Evolutionary conservation across 2,888 invertebrate species (phyloP).

Genomic region (Labia minor): DNA sequence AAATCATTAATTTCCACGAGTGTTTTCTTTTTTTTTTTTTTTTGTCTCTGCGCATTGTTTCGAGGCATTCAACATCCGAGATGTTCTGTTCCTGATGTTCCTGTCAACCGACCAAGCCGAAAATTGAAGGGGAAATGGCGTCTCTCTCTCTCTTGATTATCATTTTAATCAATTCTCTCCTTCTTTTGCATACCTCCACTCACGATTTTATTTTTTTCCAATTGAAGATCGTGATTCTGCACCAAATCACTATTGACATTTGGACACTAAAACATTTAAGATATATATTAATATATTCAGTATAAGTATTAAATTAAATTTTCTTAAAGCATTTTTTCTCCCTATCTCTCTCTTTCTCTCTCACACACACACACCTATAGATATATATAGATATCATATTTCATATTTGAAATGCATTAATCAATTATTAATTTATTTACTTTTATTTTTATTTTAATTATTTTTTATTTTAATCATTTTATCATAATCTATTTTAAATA

Average conservation of each 20-base stretch:
- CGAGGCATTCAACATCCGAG: neutral
- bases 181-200: neutral
- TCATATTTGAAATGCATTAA: too few species aligned
- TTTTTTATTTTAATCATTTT: too few species aligned
- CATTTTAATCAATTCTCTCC: neutral
- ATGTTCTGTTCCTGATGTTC: constrained; percentile 8
- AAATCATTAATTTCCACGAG: constrained; percentile 3
- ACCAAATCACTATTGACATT: neutral
- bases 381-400: too few species aligned
- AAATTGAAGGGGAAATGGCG: neutral
- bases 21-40: neutral
- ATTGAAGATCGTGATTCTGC: neutral
- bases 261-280: too few species aligned
- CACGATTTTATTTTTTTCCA: neutral
- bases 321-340: too few species aligned
- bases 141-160: neutral
- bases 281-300: too few species aligned
- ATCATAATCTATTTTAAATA: too few species aligned
- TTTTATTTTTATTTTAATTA: too few species aligned
- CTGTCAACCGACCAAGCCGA: neutral
- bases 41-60: constrained; percentile 8
- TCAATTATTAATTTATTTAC: too few species aligned
- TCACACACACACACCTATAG: too few species aligned
- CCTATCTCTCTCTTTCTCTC: too few species aligned
- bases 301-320: too few species aligned